Base-by-base conservation (phyloP, 2,888 invertebrate genomes). In the Hymenopus coronatus region DNA sequence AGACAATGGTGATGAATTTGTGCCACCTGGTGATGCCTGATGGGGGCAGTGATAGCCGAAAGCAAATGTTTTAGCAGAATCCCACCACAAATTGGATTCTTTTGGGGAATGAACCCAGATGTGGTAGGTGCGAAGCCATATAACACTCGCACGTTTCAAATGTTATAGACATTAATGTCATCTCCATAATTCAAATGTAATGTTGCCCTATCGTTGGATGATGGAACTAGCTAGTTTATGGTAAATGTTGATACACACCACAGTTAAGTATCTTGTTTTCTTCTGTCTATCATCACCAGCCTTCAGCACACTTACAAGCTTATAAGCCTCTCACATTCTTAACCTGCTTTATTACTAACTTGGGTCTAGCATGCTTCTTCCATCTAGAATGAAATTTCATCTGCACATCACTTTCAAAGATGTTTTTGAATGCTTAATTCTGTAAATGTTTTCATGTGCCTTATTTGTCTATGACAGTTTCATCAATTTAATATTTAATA, bases 1-100 rank as follows among this genome's bases (percentile, higher is more conserved):
- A 85, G 85, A 85, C 40, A 46, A 28, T 28, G 54, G 85, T 85
- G 85, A 54, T 46, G 85, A 85, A 85, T 46, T 85, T n/a, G 85
- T 46, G 27, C 28, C 85, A 46, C 27, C 85, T 40, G 28, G 85
- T 85, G 54, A 70, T 70, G 54, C 54, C 54, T 70, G 54, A 70
- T 70, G 54, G 54, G 54, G 54, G 54, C 54, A 70, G 54, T 70
- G 54, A 70, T 70, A 70, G 25, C 25, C 20, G 54, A 70, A 70
- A 70, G 54, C 54, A 70, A 70, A 70, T 70, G 54, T 15, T 20
- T 20, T 70, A 20, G 20, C 54, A 70, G 54, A 70, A 25, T 70
- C 20, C 54, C 54, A 20, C 54, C 54, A 70, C 20, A 70, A 70
- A 70, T 20, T 20, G 54, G 54, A 70, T 25, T 70, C 54, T 20